phyloP scores from a whole-genome alignment of 2,113 vertebrate species.

The Scytalopus superciliaris region DNA sequence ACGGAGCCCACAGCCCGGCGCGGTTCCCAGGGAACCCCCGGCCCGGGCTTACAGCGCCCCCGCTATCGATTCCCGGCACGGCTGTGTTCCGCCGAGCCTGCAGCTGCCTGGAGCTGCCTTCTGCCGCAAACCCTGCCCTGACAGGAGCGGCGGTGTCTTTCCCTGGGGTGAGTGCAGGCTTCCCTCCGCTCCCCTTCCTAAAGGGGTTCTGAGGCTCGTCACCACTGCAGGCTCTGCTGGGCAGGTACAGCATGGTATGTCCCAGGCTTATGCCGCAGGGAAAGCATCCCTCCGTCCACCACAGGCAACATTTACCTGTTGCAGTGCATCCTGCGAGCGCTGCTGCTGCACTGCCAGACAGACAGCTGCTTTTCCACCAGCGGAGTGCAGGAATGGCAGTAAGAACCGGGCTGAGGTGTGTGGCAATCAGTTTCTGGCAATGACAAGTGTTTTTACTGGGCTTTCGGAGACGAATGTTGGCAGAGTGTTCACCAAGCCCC shows the following conservation, averaged over 20 bases:
- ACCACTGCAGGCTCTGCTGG: neutral
- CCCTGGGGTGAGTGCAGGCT: neutral
- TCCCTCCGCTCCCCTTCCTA: neutral
- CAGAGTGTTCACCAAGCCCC: neutral
- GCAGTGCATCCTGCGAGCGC: neutral
- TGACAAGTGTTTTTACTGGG: neutral
- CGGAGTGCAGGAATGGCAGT: neutral
- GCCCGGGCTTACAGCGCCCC: neutral
- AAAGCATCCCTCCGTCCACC: neutral
- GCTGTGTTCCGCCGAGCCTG: neutral
- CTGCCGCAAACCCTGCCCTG: neutral
- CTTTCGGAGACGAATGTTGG: neutral
- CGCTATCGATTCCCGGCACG: neutral
- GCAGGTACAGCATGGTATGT: neutral
- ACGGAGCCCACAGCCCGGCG: too few species aligned
- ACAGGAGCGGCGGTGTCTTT: neutral
- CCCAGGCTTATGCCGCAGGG: neutral
- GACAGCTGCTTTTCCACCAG: rapidly evolving
- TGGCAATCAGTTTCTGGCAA: neutral
- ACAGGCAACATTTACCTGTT: neutral
- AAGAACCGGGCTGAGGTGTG: neutral
- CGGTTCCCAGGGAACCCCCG: neutral
- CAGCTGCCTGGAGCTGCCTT: neutral
- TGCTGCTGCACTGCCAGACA: neutral
- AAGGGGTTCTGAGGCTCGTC: neutral